A percentile compares a stretch with the other conserved stretches of the same genome.
phyloP scores from a whole-genome alignment of 2,113 vertebrate species.

The Reinhardtius hippoglossoides region DNA sequence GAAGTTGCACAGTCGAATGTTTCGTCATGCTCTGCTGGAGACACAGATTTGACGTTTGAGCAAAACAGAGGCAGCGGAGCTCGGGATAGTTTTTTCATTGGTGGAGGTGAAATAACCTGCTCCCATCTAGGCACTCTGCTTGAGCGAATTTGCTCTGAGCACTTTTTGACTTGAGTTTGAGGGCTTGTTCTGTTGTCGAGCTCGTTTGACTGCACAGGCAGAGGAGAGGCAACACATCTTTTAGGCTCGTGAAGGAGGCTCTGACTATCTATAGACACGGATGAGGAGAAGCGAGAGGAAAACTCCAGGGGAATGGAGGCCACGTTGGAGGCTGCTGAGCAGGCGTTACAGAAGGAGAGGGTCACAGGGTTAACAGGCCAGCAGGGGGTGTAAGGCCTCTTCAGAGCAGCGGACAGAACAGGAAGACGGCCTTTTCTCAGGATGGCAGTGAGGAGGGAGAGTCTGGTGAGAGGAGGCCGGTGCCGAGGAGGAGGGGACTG shows the following conservation, averaged over 20 bases:
- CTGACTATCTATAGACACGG: slow-evolving; percentile 70
- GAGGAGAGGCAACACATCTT: slow-evolving; percentile 27
- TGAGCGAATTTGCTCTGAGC: slow-evolving; percentile 22
- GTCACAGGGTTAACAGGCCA: slow-evolving; percentile 80
- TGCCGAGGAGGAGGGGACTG: slow-evolving; percentile 72
- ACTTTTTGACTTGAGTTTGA: slow-evolving; percentile 19
- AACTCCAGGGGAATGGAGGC: slow-evolving; percentile 82
- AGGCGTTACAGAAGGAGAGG: slow-evolving; percentile 77
- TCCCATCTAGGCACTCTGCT: slow-evolving; percentile 29
- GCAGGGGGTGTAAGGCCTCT: slow-evolving; percentile 83
- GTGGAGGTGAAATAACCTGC: slow-evolving; percentile 54
- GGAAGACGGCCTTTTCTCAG: slow-evolving; percentile 89
- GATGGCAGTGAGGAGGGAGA: slow-evolving; percentile 94
- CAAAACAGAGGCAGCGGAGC: slow-evolving; percentile 48
- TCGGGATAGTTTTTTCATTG: slow-evolving; percentile 18
- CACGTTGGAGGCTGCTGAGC: slow-evolving; percentile 84
- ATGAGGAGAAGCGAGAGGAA: slow-evolving; percentile 79
- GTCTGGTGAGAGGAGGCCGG: slow-evolving; percentile 85
- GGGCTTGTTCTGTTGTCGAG: not conserved
- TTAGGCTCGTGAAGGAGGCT: slow-evolving; percentile 35
- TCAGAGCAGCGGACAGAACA: slow-evolving; percentile 70
- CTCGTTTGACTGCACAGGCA: slow-evolving; percentile 13
- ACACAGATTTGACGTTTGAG: slow-evolving; percentile 46
- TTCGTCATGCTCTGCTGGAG: slow-evolving; percentile 25
- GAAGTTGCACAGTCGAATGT: not conserved